These are phyloP conservation scores for Corydoras maculifer DNA, from an alignment of 2,113 vertebrate species.

Conservation along the genomic window DNA sequence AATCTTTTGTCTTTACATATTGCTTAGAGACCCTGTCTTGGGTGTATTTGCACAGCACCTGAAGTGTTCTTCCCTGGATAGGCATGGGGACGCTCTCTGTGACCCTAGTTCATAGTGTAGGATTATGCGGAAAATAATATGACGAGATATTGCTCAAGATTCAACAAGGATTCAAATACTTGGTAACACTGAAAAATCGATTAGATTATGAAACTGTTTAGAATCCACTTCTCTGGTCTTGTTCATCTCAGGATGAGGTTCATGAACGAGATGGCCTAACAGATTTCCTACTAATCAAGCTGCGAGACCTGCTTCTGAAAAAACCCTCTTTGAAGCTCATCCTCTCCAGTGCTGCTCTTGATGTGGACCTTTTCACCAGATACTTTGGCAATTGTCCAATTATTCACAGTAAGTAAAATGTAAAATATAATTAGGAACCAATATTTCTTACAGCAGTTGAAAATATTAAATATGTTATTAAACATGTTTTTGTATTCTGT, in stretches of 20 bases:
- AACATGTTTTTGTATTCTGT: not conserved
- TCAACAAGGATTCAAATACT: too few species aligned
- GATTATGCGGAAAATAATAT: too few species aligned
- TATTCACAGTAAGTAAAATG: slow-evolving; percentile 76
- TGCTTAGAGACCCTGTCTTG: too few species aligned
- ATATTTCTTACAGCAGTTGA: too few species aligned
- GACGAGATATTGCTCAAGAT: too few species aligned
- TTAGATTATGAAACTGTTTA: not conserved
- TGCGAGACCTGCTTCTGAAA: slow-evolving; percentile 78
- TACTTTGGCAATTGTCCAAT: slow-evolving; percentile 90
- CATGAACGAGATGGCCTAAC: slow-evolving; percentile 91
- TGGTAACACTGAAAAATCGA: not conserved
- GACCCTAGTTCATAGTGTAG: too few species aligned
- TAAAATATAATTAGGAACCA: too few species aligned
- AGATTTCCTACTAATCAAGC: slow-evolving; percentile 90
- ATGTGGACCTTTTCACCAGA: slow-evolving; percentile 78
- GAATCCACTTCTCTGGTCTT: not conserved
- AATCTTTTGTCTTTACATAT: too few species aligned
- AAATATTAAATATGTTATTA: not conserved
- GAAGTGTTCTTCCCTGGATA: too few species aligned
- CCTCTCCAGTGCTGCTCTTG: slow-evolving; percentile 87
- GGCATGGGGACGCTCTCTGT: too few species aligned
- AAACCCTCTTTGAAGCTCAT: slow-evolving; percentile 78
- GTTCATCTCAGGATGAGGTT: slow-evolving; percentile 80
- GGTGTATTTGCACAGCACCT: too few species aligned